These are phyloP conservation scores for Myotis pilosus DNA, from an alignment of 2,797 vertebrate species.

Conservation along the genomic window DNA sequence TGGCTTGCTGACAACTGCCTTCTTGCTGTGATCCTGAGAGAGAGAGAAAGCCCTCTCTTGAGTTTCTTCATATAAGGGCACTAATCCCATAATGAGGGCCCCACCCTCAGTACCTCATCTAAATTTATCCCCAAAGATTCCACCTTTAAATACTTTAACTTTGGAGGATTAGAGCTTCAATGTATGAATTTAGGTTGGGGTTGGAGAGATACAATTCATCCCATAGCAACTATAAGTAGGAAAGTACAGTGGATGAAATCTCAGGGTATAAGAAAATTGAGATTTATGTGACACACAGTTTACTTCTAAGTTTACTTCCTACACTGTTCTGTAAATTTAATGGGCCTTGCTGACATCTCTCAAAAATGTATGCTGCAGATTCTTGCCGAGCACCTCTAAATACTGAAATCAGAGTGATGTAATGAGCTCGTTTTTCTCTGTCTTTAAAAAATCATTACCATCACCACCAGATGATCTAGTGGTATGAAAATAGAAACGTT, in stretches of 20 bases:
- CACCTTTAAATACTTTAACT: background rate
- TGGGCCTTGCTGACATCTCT: background rate
- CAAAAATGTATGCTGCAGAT: background rate
- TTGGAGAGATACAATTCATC: background rate
- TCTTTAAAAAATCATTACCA: background rate
- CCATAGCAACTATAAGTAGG: accelerated
- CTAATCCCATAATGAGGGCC: too few species aligned
- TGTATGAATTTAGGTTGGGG: background rate
- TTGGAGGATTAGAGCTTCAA: background rate
- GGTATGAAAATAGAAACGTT: background rate
- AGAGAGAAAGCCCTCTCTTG: accelerated
- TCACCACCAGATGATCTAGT: background rate
- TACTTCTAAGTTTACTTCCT: background rate
- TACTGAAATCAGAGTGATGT: background rate
- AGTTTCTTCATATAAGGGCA: background rate
- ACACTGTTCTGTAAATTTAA: background rate
- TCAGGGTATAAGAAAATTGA: background rate
- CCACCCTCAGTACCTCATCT: background rate
- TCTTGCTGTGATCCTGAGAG: background rate
- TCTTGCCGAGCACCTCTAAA: background rate
- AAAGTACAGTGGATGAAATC: background rate
- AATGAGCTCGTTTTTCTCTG: background rate
- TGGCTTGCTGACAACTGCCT: background rate
- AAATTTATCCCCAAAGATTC: background rate
- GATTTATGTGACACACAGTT: background rate